phyloP scores from a whole-genome alignment of 2,113 vertebrate species.

The Pimephales promelas region DNA sequence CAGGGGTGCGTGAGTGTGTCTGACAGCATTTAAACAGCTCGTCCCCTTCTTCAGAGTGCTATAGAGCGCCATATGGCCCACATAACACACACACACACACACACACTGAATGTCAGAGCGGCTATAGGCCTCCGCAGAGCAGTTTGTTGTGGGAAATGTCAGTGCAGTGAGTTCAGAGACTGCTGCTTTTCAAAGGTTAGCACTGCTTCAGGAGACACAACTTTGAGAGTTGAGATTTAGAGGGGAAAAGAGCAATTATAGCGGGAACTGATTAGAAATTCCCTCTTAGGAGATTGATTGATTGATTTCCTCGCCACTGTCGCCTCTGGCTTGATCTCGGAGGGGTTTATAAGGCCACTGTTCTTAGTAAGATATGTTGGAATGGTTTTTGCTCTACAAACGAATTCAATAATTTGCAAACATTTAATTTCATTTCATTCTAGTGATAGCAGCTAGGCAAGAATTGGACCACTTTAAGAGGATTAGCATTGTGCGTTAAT shows the following conservation, averaged over 20 bases:
- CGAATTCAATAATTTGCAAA: neutral
- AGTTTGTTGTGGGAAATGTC: slow-evolving; percentile 30
- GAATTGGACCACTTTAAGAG: neutral
- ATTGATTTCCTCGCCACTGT: neutral
- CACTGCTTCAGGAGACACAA: neutral
- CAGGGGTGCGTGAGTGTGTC: neutral
- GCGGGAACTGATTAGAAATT: neutral
- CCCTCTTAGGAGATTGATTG: slow-evolving; percentile 30
- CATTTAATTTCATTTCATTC: neutral
- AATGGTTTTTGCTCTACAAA: neutral
- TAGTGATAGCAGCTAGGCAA: neutral
- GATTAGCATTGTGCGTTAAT: neutral
- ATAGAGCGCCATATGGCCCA: slow-evolving; percentile 11
- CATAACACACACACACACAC: slow-evolving; percentile 27
- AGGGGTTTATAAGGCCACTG: neutral
- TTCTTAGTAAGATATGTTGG: neutral
- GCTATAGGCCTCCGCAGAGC: slow-evolving; percentile 11
- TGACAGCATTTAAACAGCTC: neutral
- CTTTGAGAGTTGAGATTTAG: slow-evolving; percentile 20
- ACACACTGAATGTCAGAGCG: slow-evolving; percentile 4
- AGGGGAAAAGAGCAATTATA: slow-evolving; percentile 20
- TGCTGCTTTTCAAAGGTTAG: slow-evolving; percentile 31
- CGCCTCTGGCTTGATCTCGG: neutral
- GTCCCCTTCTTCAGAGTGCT: slow-evolving; percentile 13
- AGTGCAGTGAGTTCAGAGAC: slow-evolving; percentile 22